phyloP scores from a whole-genome alignment of 2,113 vertebrate species.

The Chlorodrepanis virens region DNA sequence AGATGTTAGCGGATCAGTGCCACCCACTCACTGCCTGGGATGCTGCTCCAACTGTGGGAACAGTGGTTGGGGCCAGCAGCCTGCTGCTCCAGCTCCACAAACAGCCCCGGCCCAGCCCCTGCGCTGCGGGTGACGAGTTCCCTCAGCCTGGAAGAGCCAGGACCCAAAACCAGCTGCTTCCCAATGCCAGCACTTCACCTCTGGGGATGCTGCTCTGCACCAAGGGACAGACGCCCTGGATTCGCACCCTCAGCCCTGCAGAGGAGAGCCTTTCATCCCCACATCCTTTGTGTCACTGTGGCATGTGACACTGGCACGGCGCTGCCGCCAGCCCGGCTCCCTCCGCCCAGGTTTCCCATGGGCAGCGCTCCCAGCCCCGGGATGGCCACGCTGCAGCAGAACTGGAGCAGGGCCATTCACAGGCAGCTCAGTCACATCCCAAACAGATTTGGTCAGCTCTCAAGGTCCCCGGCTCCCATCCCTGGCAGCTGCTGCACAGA shows the following conservation, averaged over 20 bases:
- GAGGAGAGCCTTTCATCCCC: neutral
- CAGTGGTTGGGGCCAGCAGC: neutral
- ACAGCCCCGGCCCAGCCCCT: neutral
- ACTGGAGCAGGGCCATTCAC: neutral
- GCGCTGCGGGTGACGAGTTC: neutral
- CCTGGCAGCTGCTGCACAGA: neutral
- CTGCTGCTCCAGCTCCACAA: neutral
- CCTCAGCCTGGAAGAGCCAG: neutral
- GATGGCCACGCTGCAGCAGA: rapidly evolving
- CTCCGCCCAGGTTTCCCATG: neutral
- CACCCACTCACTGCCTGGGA: slow-evolving; percentile 31
- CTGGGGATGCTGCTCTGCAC: neutral
- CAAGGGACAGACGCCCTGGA: neutral
- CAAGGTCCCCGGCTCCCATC: neutral
- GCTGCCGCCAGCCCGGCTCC: neutral
- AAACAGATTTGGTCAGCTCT: neutral
- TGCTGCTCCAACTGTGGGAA: slow-evolving; percentile 1
- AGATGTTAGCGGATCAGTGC: slow-evolving; percentile 17
- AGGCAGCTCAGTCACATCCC: neutral
- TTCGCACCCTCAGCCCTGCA: rapidly evolving
- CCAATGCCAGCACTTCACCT: rapidly evolving
- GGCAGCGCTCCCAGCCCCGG: slow-evolving; percentile 1
- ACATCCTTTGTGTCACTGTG: neutral
- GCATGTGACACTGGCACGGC: slow-evolving; percentile 23
- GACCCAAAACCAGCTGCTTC: too few species aligned